Conservation (phyloP, 1,140 invertebrate genomes). For the Trypoxylus dichotomus region DNA sequence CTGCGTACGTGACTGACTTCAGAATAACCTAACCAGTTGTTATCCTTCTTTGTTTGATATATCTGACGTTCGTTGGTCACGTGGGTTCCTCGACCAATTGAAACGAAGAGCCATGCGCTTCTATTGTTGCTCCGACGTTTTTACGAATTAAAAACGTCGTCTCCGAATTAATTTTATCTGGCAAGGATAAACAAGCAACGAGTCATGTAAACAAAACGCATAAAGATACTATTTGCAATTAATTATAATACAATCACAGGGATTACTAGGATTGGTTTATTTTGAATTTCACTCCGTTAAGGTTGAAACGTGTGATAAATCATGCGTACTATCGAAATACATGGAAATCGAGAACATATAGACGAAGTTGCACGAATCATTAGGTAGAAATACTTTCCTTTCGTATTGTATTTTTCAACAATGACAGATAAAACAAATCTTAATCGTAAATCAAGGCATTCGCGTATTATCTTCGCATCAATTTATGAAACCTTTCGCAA, state of each 20-base stretch:
- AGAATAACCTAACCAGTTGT: conserved; percentile 24
- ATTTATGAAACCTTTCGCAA: too few species aligned
- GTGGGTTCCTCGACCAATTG: not conserved
- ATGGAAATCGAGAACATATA: too few species aligned
- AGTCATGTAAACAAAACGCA: not conserved
- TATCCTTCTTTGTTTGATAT: conserved; percentile 18
- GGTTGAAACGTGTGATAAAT: not conserved
- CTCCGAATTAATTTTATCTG: not conserved
- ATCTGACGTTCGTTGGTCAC: conserved; percentile 8
- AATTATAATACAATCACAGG: not conserved
- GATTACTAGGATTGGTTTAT: not conserved
- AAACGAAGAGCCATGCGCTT: not conserved
- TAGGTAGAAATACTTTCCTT: too few species aligned
- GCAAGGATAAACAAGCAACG: not conserved
- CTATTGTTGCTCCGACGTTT: not conserved
- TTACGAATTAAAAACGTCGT: not conserved
- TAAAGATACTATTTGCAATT: not conserved
- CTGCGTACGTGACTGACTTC: conserved; percentile 22
- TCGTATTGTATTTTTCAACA: too few species aligned
- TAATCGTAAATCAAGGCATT: too few species aligned
- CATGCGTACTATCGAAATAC: too few species aligned
- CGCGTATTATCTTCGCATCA: too few species aligned
- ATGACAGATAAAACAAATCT: too few species aligned
- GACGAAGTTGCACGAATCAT: too few species aligned
- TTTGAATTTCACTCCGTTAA: too few species aligned